Percentiles rank a stretch among this genome's conserved stretches.
These are phyloP conservation scores for Loris lydekkerianus DNA, from an alignment of 2,797 vertebrate genomes.

Conservation along the genomic window DNA sequence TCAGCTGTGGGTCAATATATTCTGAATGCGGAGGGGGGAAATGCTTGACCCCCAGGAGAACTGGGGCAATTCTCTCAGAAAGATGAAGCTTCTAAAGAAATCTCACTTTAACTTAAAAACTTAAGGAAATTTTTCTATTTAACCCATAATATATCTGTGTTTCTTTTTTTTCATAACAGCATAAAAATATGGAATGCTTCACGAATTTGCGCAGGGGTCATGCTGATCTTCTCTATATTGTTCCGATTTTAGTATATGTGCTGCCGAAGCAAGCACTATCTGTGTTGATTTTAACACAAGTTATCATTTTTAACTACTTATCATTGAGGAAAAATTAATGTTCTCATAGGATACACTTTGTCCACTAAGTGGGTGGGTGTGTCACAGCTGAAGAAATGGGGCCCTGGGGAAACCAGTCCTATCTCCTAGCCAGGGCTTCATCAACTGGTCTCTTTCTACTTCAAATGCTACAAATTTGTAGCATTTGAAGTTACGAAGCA, in stretches of 20 bases:
- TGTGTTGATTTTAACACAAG: constrained; percentile 22
- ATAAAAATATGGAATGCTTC: no score
- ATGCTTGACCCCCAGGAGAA: background rate
- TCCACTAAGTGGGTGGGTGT: background rate
- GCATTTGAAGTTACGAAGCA: background rate
- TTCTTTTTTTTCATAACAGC: background rate
- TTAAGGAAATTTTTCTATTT: background rate
- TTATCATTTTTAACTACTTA: background rate
- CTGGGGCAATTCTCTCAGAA: background rate
- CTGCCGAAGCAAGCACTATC: no score
- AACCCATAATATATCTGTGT: background rate
- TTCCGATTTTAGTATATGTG: no score
- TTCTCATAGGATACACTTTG: background rate
- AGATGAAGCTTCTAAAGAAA: constrained; percentile 16
- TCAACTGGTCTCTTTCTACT: background rate
- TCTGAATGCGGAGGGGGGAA: background rate
- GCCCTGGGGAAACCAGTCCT: background rate
- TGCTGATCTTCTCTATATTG: no score
- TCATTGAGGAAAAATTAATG: background rate
- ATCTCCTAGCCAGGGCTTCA: background rate
- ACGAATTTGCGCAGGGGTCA: no score
- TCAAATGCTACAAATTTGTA: background rate
- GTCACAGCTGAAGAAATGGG: background rate
- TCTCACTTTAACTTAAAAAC: constrained; percentile 39
- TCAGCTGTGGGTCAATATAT: background rate